Evolutionary conservation across 2,888 invertebrate species (phyloP), one percentile per base, ranked within the genome.

Genomic region (Oscheius sp.): DNA sequence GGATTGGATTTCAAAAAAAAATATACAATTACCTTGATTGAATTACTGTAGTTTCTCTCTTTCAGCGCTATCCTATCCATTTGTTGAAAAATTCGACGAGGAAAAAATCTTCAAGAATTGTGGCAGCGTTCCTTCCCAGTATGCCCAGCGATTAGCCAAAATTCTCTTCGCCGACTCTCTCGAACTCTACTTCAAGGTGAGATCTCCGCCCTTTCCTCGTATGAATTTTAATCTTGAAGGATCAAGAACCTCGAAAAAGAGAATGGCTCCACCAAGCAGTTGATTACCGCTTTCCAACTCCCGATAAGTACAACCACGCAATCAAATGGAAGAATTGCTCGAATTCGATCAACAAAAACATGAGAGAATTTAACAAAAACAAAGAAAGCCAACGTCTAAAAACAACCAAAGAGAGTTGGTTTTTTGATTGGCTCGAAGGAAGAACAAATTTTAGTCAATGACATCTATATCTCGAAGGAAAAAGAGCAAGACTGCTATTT

Each of bases 281-380:
- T n/a, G 80, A 80, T 65, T 76, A 69, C 46, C 77, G 80, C 3
- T 80, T 77, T 68, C 80, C 80, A 8, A 77, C 80, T 6, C 61
- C 70, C 23, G 80, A 80, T 50, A 73, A 76, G 57, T 65, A 72
- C 57, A 65, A 73, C 6, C 78, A 80, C 23, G 65, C 76, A 0
- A 64, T 68, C 0, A 80, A 80, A 53, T 80, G 80, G 80, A 80
- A 80, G 71, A 79, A 77, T 39, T 80, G 78, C 68, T 79, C 78
- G 31, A 76, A 74, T 42, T 72, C 77, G 42, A 80, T 80, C 65
- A 80, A 80, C 46, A 79, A 78, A 50, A 80, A 79, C 25, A 73
- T 76, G 73, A 27, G 72, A 61, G 73, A 74, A 31, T 71, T 69
- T 10, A 67, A 71, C n/a, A 69, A 69, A 25, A 34, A 53, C 15